Base-by-base conservation (phyloP, 2,113 vertebrate species). In the Odobenus rosmarus region DNA sequence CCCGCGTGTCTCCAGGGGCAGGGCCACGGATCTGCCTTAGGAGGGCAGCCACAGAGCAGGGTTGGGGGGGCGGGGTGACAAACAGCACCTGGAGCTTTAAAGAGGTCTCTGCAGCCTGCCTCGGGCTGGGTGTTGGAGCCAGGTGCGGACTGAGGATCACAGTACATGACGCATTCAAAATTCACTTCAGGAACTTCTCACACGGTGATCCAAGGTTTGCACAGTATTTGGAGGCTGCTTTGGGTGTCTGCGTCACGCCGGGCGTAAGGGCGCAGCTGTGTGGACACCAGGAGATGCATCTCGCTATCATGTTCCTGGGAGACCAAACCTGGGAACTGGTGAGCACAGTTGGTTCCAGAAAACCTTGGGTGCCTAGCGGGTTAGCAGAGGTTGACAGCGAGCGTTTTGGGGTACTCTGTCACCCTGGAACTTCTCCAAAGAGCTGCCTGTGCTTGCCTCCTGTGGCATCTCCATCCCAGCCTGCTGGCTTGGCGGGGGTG, bases 51-150 rank as follows among this genome's bases (percentile, higher is more conserved):
- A 14, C 13, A 14, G 62, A 31, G 62, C 31, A 31, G 13, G 62
- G 62, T 33, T 33, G 7, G 62, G 31, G 31, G 46, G 28, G 46
- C 0, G 24, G 28, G 28, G 8, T 15, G 46, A 57, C 4, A 61
- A 46, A 49, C 12, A 3, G 10, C 3, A 62, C 0, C n/a, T 4
- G 39, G 33, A 49, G 5, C 59, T 59, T n/a, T 61, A 1, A 64
- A 67, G 69, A 92, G 55, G 14, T 11, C 62, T 72, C 59, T 2
- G 31, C 24, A 5, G 8, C 6, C 55, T 88, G 81, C 76, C 39
- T 5, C 0, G 0, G 1, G 51, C 31, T 72, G 79, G 31, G 28
- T 49, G 18, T 72, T n/a, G 21, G 91, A 90, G 55, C 3, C 1
- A 77, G 55, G 14, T 11, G 16, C 59, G 23, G n/a, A 2, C 72